Base-by-base conservation (phyloP, 2,888 invertebrate genomes). In the Hyles lineata region DNA sequence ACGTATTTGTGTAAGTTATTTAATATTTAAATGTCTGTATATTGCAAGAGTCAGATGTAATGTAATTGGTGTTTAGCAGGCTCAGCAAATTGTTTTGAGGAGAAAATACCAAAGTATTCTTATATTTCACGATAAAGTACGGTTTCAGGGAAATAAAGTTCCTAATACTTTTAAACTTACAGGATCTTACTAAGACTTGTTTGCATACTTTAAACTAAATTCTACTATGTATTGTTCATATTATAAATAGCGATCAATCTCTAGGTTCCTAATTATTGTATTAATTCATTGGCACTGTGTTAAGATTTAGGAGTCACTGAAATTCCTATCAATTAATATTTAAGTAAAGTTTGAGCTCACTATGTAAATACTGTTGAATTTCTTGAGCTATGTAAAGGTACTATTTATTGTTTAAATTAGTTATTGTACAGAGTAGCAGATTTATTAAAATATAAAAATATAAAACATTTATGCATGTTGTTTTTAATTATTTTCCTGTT, bases 321-420 rank as follows among this genome's bases (percentile, higher is more conserved):
- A 90, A 91, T 91, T 92, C 91, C 91, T 91, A 90, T 82, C 77
- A 76, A 78, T 80, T 78, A 62, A 71, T 76, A 70, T 78, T 72
- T 79, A 76, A 19, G 32, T 79, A 67, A 72, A 76, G 71, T 78
- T 70, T 79, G 75, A 19, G 43, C 71, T 71, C 60, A 72, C 71
- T 61, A 84, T 91, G 90, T 92, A 90, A 82, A 90, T 92, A 91
- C 85, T 88, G 89, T 91, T 89, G 85, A 83, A 80, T 79, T 85
- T 83, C 74, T 80, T 82, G 75, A 86, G 85, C 88, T 86, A 86
- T 89, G 88, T 90, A 79, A 80, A 61, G 29, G 83, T 81, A 90
- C 85, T 92, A 93, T 94, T 94, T 94, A 93, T 93, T 93, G 85
- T 83, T 83, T 79, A 81, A 82, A 80, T 83, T 77, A 84, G 83